A percentile compares a stretch with the other conserved stretches of the same genome.
phyloP scores from a whole-genome alignment of 2,797 vertebrate species.

The Anisognathus igniventris region DNA sequence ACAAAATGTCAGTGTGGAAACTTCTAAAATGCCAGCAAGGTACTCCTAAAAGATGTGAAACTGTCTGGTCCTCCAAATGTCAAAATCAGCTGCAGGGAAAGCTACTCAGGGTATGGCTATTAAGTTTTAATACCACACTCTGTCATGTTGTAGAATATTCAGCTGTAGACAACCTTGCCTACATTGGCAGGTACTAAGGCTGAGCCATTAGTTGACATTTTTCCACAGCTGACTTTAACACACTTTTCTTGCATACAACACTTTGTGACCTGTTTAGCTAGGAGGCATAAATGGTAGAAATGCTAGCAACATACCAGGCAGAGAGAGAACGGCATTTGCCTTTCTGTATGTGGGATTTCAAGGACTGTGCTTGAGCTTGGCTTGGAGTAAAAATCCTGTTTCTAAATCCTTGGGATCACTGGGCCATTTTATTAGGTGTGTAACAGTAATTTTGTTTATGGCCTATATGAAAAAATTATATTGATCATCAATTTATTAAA shows the following conservation, averaged over 20 bases:
- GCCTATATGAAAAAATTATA: not conserved
- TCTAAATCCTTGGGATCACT: not conserved
- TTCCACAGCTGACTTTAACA: not conserved
- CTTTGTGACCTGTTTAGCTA: not conserved
- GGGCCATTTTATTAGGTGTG: not conserved
- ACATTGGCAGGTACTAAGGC: not conserved
- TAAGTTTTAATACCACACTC: not conserved
- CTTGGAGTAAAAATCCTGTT: not conserved
- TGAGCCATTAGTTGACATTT: not conserved
- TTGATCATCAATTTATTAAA: not conserved
- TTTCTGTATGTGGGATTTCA: not conserved
- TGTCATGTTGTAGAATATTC: not conserved
- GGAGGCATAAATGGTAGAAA: not conserved
- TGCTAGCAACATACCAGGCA: not conserved
- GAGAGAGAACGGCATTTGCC: not conserved
- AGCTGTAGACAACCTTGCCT: not conserved
- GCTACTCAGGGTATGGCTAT: not conserved
- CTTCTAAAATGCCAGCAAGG: not conserved
- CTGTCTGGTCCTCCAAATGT: constrained; percentile 5
- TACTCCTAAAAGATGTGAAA: not conserved
- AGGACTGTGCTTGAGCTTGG: not conserved
- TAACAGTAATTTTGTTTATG: not conserved
- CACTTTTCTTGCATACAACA: not conserved
- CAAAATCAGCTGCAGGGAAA: not conserved
- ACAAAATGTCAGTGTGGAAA: constrained; percentile 18